These are phyloP conservation scores for Notechis scutatus DNA, from an alignment of 2,113 vertebrate species.

Conservation along the genomic window DNA sequence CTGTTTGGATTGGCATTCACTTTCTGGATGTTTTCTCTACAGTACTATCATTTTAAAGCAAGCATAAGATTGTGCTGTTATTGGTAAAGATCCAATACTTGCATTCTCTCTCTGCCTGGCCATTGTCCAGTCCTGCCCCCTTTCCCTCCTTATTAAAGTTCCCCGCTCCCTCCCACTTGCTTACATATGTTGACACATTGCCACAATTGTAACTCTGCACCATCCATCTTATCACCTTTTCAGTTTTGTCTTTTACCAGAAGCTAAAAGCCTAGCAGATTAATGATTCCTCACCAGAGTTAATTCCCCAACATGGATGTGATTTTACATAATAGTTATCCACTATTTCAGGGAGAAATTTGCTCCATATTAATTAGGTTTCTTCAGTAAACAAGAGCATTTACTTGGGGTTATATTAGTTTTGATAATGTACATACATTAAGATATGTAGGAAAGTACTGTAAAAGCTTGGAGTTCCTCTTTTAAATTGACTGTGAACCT, in stretches of 20 bases:
- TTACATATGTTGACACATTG: neutral
- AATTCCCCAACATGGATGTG: neutral
- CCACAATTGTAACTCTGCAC: neutral
- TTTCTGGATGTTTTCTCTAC: neutral
- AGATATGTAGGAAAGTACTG: neutral
- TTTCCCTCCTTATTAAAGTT: neutral
- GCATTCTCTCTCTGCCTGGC: neutral
- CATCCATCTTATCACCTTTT: neutral
- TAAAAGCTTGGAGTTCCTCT: neutral
- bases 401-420: neutral
- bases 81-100: neutral
- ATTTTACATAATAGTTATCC: too few relatives aligned
- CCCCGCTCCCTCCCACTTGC: neutral
- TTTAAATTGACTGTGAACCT: neutral
- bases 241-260: neutral
- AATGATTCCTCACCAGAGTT: neutral
- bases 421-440: neutral
- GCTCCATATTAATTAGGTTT: neutral
- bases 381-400: neutral
- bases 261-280: neutral
- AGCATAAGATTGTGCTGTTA: neutral
- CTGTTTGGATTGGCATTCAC: neutral
- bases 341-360: neutral
- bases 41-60: neutral
- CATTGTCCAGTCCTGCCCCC: neutral